Base-by-base conservation (phyloP, 2,797 vertebrate genomes). In the Pseudochirops cupreus region DNA sequence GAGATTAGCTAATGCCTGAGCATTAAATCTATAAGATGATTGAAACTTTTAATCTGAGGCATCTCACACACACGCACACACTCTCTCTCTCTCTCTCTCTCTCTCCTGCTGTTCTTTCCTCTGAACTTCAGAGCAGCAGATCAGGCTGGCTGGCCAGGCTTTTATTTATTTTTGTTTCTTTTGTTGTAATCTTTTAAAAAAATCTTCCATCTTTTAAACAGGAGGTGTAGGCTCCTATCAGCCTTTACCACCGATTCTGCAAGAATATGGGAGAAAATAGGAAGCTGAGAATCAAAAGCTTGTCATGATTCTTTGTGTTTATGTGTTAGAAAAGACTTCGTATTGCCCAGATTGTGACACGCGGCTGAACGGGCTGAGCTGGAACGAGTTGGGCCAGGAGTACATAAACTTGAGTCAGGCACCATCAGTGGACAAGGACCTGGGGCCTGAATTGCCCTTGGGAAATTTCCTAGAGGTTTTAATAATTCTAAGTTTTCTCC, bases 201-300 rank as follows among this genome's bases (percentile, higher is more conserved):
- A 96, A 58, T 91, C 95, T 97, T 95, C 57, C 56, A 95, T 94
- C 98, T 98, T 94, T 96, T 93, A 98, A 97, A 98, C 97, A 97
- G 97, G 96, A 98, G 95, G 96, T 96, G 59, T 50, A 98, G 97
- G 93, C 89, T 97, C 98, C 97, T 95, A 87, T 62, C 94, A 98
- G 95, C 26, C 9, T 94, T 97, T 94, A 97, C 97, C 97, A 97
- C 97, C 93, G 97, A 97, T 96, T 96, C 96, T 95, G 93, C 90
- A 92, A 98, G 94, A 97, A 95, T 95, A 97, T 91, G 91, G 93
- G 93, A 97, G 97, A 97, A 97, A 96, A 95, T 97, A 53, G 87
- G 95, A 96, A 97, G 97, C 97, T 98, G 97, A 96, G 96, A 93
- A 97, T 97, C 97, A 95, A 95, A 96, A 91, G 62, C 21, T 97